These are phyloP conservation scores for Lanius ludovicianus DNA, from an alignment of 2,113 vertebrate genomes.

Conservation along the genomic window DNA sequence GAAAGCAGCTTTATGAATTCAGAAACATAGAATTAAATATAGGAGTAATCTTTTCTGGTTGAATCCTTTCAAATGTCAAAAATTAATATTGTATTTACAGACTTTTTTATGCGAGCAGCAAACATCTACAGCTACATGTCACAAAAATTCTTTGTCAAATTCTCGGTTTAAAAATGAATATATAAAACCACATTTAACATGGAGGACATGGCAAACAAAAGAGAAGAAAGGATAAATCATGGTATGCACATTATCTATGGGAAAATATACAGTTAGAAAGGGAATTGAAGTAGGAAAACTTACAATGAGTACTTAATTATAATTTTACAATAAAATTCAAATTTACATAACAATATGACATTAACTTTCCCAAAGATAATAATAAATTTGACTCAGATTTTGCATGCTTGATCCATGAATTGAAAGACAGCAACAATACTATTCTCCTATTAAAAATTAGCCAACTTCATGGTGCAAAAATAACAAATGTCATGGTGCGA, in stretches of 20 bases:
- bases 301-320: background rate
- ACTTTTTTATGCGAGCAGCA: background rate
- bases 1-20: background rate
- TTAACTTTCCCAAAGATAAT: background rate
- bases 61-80: background rate
- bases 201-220: background rate
- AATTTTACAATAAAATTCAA: background rate
- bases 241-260: background rate
- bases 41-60: background rate
- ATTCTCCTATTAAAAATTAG: background rate
- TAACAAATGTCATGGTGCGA: background rate
- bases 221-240: background rate
- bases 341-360: background rate
- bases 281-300: background rate
- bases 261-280: background rate
- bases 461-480: background rate
- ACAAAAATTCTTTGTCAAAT: background rate
- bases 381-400: background rate
- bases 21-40: background rate
- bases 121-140: background rate
- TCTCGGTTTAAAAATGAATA: background rate
- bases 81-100: background rate
- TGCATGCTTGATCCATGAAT: background rate
- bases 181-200: background rate
- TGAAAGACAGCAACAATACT: background rate